A percentile compares a stretch with the other conserved stretches of the same genome.
phyloP scores from a whole-genome alignment of 1,140 invertebrate genomes.

The Drosophila asahinai region DNA sequence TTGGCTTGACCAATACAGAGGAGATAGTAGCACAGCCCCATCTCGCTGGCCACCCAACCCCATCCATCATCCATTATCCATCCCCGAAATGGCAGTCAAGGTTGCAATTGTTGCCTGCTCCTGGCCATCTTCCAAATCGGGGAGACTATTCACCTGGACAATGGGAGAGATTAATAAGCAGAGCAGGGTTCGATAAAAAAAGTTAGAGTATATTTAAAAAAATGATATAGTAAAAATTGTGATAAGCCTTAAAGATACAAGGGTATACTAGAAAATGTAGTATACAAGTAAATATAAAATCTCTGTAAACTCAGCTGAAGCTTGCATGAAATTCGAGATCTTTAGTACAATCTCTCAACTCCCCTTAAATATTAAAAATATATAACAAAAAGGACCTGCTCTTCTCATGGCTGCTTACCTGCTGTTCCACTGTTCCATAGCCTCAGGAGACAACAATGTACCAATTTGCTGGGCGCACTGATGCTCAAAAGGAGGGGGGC shows the following conservation, averaged over 20 bases:
- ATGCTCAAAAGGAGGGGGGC: conserved; percentile 18
- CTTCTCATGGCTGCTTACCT: not conserved
- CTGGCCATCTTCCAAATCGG: conserved; percentile 21
- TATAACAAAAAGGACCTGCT: not conserved
- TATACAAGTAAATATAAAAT: not conserved
- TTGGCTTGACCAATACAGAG: conserved; percentile 54
- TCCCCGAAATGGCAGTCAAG: conserved; percentile 67
- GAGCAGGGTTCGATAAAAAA: no score
- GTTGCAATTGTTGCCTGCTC: conserved; percentile 68
- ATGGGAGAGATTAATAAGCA: conserved; percentile 1
- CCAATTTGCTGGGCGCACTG: conserved; percentile 34
- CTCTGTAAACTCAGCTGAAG: no score
- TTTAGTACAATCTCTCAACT: not conserved
- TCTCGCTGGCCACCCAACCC: conserved; percentile 8
- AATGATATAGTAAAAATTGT: not conserved
- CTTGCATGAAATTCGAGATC: not conserved
- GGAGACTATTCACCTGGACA: conserved; percentile 10
- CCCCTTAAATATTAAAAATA: not conserved
- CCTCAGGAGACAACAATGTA: conserved; percentile 50
- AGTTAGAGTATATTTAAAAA: not conserved
- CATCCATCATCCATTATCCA: conserved; percentile 31
- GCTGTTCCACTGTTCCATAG: conserved; percentile 37
- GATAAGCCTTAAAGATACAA: no score
- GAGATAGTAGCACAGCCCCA: not conserved
- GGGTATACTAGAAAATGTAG: not conserved